phyloP scores from a whole-genome alignment of 2,797 vertebrate genomes.

The Coranthus polyacanthus region DNA sequence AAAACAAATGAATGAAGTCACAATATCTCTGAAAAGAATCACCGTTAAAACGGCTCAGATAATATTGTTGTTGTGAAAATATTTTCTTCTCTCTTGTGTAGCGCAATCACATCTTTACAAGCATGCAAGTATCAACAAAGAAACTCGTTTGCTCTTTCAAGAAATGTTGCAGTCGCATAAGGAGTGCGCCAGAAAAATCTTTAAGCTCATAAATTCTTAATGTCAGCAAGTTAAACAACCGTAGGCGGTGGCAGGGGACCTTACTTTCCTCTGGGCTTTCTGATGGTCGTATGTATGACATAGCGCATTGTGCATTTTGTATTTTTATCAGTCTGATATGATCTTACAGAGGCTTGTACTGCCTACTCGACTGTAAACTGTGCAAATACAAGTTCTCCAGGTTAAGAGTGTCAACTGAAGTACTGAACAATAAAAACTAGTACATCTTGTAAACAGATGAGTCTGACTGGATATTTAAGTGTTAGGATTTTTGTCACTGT shows the following conservation, averaged over 20 bases:
- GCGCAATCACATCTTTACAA: constrained; percentile 51
- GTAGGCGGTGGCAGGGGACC: constrained; percentile 62
- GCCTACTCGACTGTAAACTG: constrained; percentile 1
- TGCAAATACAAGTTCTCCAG: constrained; percentile 15
- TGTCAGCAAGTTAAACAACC: constrained; percentile 75
- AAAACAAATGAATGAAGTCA: background rate
- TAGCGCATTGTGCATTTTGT: constrained; percentile 32
- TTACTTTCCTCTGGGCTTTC: constrained; percentile 62
- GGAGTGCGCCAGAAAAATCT: constrained; percentile 50
- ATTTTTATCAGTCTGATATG: constrained; percentile 29
- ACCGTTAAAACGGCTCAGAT: background rate
- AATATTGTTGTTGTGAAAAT: constrained; percentile 2
- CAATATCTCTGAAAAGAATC: background rate
- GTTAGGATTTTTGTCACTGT: background rate
- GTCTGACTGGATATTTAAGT: too few relatives aligned
- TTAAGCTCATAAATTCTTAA: constrained; percentile 78
- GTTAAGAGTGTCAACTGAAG: constrained; percentile 14
- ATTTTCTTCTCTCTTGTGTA: constrained; percentile 26
- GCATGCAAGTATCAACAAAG: constrained; percentile 60
- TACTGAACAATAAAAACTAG: background rate
- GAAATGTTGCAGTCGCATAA: constrained; percentile 49
- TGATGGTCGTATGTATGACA: constrained; percentile 65
- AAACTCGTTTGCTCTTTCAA: constrained; percentile 65
- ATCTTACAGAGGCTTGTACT: constrained; percentile 32
- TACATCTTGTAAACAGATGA: too few relatives aligned